Conservation (phyloP, 2,113 vertebrate genomes). For the Phylloscopus trochiloides region DNA sequence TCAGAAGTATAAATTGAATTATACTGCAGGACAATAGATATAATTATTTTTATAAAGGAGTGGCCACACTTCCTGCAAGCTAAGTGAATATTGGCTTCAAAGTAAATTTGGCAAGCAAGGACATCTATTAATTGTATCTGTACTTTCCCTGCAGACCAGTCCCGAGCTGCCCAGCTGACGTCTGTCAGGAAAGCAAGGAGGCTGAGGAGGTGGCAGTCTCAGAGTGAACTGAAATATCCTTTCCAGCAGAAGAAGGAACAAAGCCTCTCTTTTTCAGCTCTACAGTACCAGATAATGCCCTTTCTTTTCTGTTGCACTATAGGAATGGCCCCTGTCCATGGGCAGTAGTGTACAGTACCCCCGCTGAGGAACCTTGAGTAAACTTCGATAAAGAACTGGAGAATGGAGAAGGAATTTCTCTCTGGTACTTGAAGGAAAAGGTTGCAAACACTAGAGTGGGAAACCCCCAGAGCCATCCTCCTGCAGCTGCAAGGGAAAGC, state of each 20-base stretch:
- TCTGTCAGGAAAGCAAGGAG: not conserved
- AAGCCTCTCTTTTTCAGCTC: not conserved
- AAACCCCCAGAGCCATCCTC: not conserved
- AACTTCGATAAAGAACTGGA: not conserved
- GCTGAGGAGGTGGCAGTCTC: not conserved
- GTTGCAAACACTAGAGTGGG: not conserved
- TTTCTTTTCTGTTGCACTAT: not conserved
- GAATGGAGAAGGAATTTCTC: not conserved
- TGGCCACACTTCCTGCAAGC: not conserved
- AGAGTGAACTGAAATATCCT: not conserved
- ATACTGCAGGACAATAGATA: not conserved
- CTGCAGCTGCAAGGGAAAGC: not conserved
- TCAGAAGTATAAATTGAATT: not conserved
- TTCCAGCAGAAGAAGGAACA: not conserved
- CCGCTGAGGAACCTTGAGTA: not conserved
- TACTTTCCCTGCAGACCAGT: not conserved
- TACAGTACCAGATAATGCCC: not conserved
- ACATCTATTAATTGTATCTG: not conserved
- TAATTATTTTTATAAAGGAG: slow-evolving; percentile 1
- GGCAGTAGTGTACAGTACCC: not conserved
- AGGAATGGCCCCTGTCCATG: rapidly evolving
- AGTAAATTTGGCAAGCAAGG: not conserved
- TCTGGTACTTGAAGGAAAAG: not conserved
- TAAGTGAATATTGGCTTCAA: not conserved
- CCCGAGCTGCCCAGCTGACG: rapidly evolving